Base-by-base conservation (phyloP, 2,113 vertebrate genomes). In the Prietella phreatophila region DNA sequence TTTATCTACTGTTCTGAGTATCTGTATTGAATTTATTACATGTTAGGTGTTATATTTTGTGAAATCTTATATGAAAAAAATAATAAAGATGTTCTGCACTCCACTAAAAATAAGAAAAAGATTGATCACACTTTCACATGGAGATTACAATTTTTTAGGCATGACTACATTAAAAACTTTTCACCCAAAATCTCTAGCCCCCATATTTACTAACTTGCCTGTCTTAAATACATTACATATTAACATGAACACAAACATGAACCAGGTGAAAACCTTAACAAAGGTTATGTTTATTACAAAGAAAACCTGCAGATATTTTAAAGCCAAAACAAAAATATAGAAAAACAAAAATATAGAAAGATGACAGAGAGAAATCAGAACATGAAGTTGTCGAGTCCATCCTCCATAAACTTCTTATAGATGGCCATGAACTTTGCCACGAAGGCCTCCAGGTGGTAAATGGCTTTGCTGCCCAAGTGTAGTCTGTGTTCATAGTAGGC, bases 341-440 rank as follows among this genome's bases (percentile, higher is more conserved):
- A 25, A 10, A 39, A 1, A 58, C 50, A 61, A 83, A 42, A 80
- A 39, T 9, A 10, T 9, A 61, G 10, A 25, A 10, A 39, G 1
- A 33, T 33, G 0, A 11, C 4, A 36, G 2, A 80, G 1, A 63
- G 56, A 30, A 13, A 36, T 96, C 91, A 99, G 89, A 99, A 99
- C 93, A 98, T 95, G 95, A 99, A 97, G 84, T 95, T 97, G 90
- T 99, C 98, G 60, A 99, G 94, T 4, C 98, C 98, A 11, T 99
- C 98, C 89, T 99, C 98, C 98, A 99, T 99, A 89, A 99, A 99
- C 92, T 98, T 98, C 95, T 99, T 99, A 93, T 99, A 99, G 88
- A 98, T 93, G 79, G 98, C 97, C 98, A 99, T 99, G 91, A 99
- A 99, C 92, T 97, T 98, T 90, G 98, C 98, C 5, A 96, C 96